Conservation (phyloP, 2,888 invertebrate genomes). For the Cheilosia urbana region DNA sequence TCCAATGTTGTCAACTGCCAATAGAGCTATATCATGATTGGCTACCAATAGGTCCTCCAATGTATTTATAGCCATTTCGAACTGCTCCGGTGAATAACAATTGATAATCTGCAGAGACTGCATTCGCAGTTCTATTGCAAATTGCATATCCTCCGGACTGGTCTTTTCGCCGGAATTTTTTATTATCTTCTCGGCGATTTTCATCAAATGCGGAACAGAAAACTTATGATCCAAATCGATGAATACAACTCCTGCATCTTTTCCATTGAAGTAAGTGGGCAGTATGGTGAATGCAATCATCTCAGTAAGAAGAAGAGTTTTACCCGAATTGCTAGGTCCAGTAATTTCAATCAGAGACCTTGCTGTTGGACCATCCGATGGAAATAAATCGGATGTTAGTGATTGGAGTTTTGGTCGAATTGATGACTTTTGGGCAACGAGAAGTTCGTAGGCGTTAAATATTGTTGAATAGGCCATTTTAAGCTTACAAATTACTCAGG, state of each 20-base stretch:
- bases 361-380: constrained; percentile 80
- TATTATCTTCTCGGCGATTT: constrained; percentile 81
- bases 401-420: constrained; percentile 60
- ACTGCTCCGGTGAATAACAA: constrained; percentile 78
- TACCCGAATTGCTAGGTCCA: constrained; percentile 84
- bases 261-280: constrained; percentile 83
- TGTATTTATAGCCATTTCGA: constrained; percentile 76
- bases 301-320: constrained; percentile 84
- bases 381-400: constrained; percentile 51
- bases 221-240: constrained; percentile 85
- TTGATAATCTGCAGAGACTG: constrained; percentile 76
- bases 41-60: constrained; percentile 82
- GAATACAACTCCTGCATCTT: constrained; percentile 83
- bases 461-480: constrained; percentile 58
- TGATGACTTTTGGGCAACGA: constrained; percentile 61
- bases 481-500: no score
- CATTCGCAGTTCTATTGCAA: constrained; percentile 71
- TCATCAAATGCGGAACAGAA: constrained; percentile 79
- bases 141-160: constrained; percentile 62
- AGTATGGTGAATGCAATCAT: constrained; percentile 84
- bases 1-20: constrained; percentile 85
- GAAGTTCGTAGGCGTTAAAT: constrained; percentile 59
- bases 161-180: constrained; percentile 64
- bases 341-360: constrained; percentile 84
- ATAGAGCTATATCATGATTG: constrained; percentile 82